Evolutionary conservation across 2,888 invertebrate species (phyloP).

Genomic region (Patella ulyssiponensis): DNA sequence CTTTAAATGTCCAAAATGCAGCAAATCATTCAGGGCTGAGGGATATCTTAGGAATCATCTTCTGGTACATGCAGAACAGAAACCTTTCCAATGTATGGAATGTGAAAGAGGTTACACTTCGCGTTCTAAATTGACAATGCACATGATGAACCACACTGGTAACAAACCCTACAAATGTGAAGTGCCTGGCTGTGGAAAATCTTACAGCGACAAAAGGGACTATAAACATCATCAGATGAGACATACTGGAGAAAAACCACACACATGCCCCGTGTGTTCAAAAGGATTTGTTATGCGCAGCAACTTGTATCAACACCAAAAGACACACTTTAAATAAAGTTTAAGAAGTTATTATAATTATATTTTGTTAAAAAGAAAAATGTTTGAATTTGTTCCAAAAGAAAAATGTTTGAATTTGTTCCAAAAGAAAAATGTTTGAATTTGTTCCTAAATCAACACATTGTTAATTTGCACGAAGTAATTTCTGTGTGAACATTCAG

Average conservation of each 20-base stretch:
- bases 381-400: no score
- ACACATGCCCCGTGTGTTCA: constrained; percentile 21
- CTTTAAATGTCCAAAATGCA: neutral
- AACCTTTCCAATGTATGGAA: constrained; percentile 26
- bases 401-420: no score
- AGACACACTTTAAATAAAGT: neutral
- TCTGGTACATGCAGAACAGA: constrained; percentile 3
- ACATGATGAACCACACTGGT: constrained; percentile 28
- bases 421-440: no score
- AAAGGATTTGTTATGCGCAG: constrained; percentile 13
- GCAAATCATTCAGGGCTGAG: neutral
- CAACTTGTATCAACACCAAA: constrained; percentile 10
- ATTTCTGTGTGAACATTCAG: no score
- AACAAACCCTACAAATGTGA: constrained; percentile 31
- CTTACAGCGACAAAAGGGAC: constrained; percentile 28
- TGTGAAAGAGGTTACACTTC: constrained; percentile 30
- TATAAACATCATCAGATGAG: constrained; percentile 26
- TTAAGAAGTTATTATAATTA: no score
- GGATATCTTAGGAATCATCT: neutral
- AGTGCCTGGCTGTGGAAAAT: constrained; percentile 22
- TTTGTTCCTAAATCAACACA: no score
- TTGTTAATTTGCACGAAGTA: no score
- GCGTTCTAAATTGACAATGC: constrained; percentile 26
- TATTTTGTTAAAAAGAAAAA: no score
- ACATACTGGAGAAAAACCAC: constrained; percentile 29